phyloP scores from a whole-genome alignment of 2,113 vertebrate species.

The Gobius niger region DNA sequence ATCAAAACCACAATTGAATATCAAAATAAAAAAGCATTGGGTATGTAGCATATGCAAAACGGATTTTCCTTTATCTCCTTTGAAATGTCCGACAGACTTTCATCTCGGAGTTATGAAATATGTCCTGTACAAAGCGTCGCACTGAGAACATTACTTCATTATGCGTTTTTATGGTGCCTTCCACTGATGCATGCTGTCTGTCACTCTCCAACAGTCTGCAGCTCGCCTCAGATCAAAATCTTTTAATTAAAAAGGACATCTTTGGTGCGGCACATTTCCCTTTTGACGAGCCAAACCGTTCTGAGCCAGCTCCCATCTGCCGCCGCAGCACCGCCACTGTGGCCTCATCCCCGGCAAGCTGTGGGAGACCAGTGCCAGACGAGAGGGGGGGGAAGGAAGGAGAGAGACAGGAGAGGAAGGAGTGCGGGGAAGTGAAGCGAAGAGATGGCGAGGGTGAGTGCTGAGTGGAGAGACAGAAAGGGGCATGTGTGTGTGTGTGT shows the following conservation, averaged over 20 bases:
- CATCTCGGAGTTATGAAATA: not conserved
- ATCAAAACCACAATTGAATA: not conserved
- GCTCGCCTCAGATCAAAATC: conserved; percentile 73
- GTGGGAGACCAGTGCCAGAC: conserved; percentile 62
- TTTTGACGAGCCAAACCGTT: conserved; percentile 71
- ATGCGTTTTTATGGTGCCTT: conserved; percentile 54
- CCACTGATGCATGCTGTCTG: conserved; percentile 50
- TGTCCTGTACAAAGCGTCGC: conserved; percentile 14
- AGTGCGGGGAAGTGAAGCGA: conserved; percentile 19
- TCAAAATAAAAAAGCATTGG: not conserved
- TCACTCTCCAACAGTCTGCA: conserved; percentile 58
- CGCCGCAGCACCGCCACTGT: conserved; percentile 64
- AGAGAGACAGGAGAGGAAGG: conserved; percentile 11
- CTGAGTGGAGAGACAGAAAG: not conserved
- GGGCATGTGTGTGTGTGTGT: no score
- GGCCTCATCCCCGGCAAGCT: conserved; percentile 72
- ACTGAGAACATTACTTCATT: conserved; percentile 46
- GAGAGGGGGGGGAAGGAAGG: conserved; percentile 16
- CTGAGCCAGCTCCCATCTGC: conserved; percentile 75
- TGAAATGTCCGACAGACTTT: conserved; percentile 5
- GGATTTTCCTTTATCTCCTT: not conserved
- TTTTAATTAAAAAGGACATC: conserved; percentile 78
- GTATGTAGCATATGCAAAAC: not conserved
- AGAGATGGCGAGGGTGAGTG: not conserved
- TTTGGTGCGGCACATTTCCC: conserved; percentile 74